Evolutionary conservation across 2,888 invertebrate genomes (phyloP).

Genomic region (Rotaria sp.): DNA sequence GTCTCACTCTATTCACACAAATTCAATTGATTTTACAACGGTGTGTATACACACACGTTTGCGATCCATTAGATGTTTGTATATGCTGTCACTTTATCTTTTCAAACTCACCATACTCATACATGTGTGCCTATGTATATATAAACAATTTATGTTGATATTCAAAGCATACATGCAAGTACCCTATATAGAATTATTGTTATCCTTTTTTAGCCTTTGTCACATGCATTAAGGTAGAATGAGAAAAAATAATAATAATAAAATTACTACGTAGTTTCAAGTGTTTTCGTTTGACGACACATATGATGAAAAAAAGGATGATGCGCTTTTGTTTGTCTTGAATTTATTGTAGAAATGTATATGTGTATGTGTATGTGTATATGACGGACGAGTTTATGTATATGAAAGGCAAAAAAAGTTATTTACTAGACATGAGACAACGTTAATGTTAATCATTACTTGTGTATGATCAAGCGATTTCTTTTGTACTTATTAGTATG

Average conservation of each 20-base stretch:
- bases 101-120: background rate
- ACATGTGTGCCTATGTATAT: background rate
- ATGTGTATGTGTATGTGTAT: too few relatives aligned
- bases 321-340: background rate
- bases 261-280: background rate
- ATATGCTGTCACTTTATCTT: background rate
- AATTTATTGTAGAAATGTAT: too few relatives aligned
- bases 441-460: background rate
- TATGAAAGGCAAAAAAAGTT: background rate
- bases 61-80: conserved; percentile 1
- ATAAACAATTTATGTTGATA: background rate
- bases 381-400: too few relatives aligned
- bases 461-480: background rate
- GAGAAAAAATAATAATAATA: background rate
- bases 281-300: background rate
- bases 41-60: background rate
- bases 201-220: background rate
- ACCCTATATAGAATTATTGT: background rate
- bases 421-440: background rate
- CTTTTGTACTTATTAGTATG: background rate
- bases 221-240: background rate
- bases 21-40: conserved; percentile 2
- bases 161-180: background rate
- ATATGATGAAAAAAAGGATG: background rate
- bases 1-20: background rate